phyloP scores from a whole-genome alignment of 2,113 vertebrate genomes.

The Lasiurus borealis region DNA sequence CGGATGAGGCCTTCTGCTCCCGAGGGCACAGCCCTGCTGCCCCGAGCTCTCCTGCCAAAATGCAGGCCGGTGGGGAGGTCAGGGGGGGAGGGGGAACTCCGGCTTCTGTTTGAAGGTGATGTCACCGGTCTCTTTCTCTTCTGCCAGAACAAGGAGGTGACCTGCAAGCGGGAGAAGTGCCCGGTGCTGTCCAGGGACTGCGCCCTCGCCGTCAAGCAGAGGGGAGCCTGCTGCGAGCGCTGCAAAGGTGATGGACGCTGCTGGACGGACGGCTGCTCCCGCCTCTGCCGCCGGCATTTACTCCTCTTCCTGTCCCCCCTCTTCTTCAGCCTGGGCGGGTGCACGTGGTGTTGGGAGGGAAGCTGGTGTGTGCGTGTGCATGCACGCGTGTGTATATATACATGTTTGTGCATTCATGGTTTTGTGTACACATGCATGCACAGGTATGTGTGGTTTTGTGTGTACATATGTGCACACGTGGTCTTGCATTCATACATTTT shows the following conservation, averaged over 20 bases:
- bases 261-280: background rate
- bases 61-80: background rate
- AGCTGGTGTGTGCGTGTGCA: background rate
- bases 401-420: too few species aligned
- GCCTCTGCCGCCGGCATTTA: background rate
- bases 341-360: background rate
- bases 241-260: constrained; percentile 93
- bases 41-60: constrained; percentile 7
- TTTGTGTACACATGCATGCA: background rate
- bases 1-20: background rate
- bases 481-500: too few species aligned
- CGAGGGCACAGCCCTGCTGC: background rate
- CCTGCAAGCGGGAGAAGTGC: constrained; percentile 98
- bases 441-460: too few species aligned
- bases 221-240: constrained; percentile 95
- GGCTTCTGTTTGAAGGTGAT: background rate
- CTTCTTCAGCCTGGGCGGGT: background rate
- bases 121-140: constrained; percentile 68
- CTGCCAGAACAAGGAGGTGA: constrained; percentile 95
- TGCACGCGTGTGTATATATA: too few species aligned
- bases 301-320: constrained; percentile 42
- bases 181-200: constrained; percentile 94
- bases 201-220: constrained; percentile 96
- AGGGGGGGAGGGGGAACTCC: background rate
- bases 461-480: too few species aligned